These are phyloP conservation scores for Mesodorylaimus sp. DNA, from an alignment of 2,888 invertebrate species.

Conservation along the genomic window DNA sequence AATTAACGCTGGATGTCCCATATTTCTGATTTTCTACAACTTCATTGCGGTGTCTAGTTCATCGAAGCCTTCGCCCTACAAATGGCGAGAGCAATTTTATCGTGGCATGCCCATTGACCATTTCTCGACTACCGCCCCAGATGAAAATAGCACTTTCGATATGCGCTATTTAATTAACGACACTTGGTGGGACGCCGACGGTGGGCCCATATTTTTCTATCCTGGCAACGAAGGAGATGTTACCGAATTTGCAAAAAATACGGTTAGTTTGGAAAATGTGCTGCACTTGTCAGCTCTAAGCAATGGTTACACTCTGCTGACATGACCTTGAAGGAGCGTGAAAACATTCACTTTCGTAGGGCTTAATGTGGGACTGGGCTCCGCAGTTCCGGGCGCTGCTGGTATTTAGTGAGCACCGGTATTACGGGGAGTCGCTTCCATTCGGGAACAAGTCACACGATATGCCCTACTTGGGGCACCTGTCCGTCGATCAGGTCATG, in stretches of 20 bases:
- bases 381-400: conserved; percentile 55
- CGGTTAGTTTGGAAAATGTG: conserved; percentile 40
- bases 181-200: conserved; percentile 43
- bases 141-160: conserved; percentile 15
- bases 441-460: conserved; percentile 54
- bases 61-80: no score
- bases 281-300: no score
- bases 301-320: no score
- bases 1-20: no score
- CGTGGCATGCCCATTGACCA: conserved; percentile 12
- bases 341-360: conserved; percentile 39
- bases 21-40: no score
- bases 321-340: no score
- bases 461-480: conserved; percentile 29
- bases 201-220: conserved; percentile 66
- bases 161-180: conserved; percentile 57
- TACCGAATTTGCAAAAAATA: conserved; percentile 66
- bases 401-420: conserved; percentile 85
- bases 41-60: no score
- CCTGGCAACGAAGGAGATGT: conserved; percentile 91
- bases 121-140: conserved; percentile 21
- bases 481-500: conserved; percentile 33
- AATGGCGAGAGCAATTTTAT: neutral
- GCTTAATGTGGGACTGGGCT: conserved; percentile 82
- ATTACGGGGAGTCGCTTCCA: conserved; percentile 74